phyloP scores from a whole-genome alignment of 2,888 invertebrate genomes.

The Limulus polyphemus region DNA sequence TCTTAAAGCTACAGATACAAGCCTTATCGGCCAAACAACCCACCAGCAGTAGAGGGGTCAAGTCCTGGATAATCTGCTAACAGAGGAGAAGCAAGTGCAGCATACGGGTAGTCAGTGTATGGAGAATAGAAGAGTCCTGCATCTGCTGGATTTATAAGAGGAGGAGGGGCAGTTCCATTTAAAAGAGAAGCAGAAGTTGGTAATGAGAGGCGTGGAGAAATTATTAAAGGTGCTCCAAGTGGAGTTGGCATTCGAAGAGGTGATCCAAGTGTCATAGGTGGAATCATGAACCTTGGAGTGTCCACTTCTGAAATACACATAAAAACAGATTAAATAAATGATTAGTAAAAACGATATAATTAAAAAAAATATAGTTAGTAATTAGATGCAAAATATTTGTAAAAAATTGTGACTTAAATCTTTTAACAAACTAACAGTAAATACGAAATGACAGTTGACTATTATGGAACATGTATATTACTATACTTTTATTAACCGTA shows the following conservation, averaged over 20 bases:
- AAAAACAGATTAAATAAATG: too few species aligned
- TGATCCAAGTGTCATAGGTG: conserved; percentile 22
- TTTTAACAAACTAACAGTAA: too few species aligned
- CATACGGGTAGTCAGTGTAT: conserved; percentile 56
- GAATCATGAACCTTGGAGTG: conserved; percentile 21
- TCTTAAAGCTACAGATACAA: too few species aligned
- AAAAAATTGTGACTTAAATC: too few species aligned
- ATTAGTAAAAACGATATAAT: too few species aligned
- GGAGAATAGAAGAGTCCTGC: conserved; percentile 65
- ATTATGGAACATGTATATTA: too few species aligned
- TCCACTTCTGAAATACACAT: too few species aligned
- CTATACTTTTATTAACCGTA: too few species aligned
- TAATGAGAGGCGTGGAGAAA: conserved; percentile 70
- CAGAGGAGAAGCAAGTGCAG: conserved; percentile 1
- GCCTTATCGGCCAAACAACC: background rate
- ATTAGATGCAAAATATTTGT: too few species aligned
- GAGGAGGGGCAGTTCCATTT: conserved; percentile 47
- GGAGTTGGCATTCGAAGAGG: conserved; percentile 43
- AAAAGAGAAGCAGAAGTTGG: conserved; percentile 56
- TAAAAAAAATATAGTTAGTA: too few species aligned
- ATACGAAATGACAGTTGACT: too few species aligned
- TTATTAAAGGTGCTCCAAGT: conserved; percentile 78
- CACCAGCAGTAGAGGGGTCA: background rate
- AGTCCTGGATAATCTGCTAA: background rate
- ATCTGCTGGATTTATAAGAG: conserved; percentile 49